Conservation (phyloP, 1,140 invertebrate genomes). For the Ceratosolen solmsi region DNA sequence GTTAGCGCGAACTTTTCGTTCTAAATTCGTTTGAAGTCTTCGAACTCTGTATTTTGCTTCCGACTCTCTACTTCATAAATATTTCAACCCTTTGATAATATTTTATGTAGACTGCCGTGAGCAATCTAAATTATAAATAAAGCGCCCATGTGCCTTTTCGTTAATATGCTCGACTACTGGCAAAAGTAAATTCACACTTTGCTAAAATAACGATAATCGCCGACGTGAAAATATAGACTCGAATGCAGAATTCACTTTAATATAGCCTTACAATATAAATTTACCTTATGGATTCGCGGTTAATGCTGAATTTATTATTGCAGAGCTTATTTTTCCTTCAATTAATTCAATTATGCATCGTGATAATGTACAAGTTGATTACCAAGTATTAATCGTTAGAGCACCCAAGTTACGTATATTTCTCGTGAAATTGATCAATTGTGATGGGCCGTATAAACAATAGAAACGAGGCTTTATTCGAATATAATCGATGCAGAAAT, state of each 20-base stretch:
- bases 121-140: neutral
- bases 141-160: neutral
- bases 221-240: neutral
- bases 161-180: neutral
- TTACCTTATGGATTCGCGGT: no score
- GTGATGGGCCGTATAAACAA: no score
- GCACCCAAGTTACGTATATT: no score
- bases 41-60: neutral
- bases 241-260: neutral
- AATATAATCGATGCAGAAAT: no score
- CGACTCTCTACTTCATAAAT: neutral
- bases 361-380: no score
- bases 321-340: no score
- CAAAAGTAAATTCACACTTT: neutral
- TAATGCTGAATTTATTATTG: no score
- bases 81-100: constrained; percentile 1
- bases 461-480: no score
- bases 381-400: no score
- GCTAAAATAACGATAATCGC: neutral
- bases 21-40: neutral
- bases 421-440: no score
- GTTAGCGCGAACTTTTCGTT: neutral
- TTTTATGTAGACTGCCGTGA: neutral
- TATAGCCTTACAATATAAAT: no score
- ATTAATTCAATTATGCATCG: no score